phyloP scores from a whole-genome alignment of 2,797 vertebrate species.

The Acrossocheilus wenchowensis region DNA sequence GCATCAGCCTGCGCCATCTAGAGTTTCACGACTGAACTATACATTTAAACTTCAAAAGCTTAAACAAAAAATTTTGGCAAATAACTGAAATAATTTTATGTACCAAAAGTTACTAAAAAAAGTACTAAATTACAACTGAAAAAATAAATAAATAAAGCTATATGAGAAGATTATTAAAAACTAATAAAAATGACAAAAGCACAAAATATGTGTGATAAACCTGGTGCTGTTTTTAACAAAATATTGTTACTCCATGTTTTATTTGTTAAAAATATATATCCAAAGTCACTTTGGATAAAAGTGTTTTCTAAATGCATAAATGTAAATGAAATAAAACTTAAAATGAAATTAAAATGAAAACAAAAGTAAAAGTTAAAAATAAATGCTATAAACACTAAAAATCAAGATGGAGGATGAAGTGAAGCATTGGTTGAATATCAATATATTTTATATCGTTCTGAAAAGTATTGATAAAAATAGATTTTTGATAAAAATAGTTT shows the following conservation, averaged over 20 bases:
- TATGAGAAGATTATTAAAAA: background rate
- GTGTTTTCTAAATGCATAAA: background rate
- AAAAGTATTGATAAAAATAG: background rate
- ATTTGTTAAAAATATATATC: background rate
- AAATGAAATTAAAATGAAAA: background rate
- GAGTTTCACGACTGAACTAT: too few species aligned
- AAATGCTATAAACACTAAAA: background rate
- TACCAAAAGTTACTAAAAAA: background rate
- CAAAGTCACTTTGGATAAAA: background rate
- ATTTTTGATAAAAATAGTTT: too few species aligned
- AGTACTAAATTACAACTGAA: background rate
- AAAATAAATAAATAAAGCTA: background rate
- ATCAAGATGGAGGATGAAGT: background rate
- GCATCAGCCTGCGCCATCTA: too few species aligned
- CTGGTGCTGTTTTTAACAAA: background rate
- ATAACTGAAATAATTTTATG: too few species aligned
- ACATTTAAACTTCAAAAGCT: too few species aligned
- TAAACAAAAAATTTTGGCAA: too few species aligned
- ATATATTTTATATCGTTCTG: background rate
- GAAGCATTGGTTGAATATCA: background rate
- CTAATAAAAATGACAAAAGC: background rate
- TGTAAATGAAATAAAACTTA: background rate
- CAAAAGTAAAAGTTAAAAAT: too few species aligned
- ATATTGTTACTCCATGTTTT: background rate
- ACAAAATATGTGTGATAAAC: background rate